These are phyloP conservation scores for Sympetrum striolatum DNA, from an alignment of 2,888 invertebrate genomes.

Conservation along the genomic window DNA sequence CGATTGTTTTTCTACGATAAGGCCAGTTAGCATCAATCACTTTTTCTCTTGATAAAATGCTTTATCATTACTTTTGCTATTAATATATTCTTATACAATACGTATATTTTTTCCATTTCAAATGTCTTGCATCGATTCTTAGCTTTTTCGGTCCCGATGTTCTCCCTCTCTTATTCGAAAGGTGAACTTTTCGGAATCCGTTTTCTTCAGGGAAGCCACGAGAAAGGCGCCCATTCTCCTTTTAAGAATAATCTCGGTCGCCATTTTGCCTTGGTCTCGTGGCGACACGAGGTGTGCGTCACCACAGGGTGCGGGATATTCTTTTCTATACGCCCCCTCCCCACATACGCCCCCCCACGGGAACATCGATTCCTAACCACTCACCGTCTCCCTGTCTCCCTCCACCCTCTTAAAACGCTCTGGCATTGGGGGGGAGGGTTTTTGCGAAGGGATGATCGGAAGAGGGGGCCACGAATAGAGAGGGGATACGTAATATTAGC, in stretches of 20 bases:
- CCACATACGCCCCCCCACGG: neutral
- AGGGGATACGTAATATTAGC: neutral
- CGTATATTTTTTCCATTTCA: no score
- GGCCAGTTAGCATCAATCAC: no score
- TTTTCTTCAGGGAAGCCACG: neutral
- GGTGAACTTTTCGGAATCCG: neutral
- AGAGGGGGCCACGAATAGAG: neutral
- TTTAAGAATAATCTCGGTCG: neutral
- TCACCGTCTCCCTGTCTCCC: neutral
- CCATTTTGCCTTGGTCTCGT: neutral
- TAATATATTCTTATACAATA: no score
- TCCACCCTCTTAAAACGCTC: neutral
- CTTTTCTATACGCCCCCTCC: neutral
- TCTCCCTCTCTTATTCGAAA: no score
- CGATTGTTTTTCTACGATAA: no score
- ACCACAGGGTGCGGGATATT: neutral
- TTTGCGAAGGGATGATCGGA: neutral
- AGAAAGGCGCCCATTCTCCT: neutral
- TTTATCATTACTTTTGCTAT: no score
- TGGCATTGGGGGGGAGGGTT: neutral
- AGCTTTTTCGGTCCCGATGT: no score
- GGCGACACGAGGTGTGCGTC: neutral
- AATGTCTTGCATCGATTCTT: no score
- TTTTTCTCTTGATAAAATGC: no score
- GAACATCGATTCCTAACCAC: neutral